Evolutionary conservation across 2,113 vertebrate genomes (phyloP), one percentile per base, ranked within the genome.

Genomic region (Gadus macrocephalus): DNA sequence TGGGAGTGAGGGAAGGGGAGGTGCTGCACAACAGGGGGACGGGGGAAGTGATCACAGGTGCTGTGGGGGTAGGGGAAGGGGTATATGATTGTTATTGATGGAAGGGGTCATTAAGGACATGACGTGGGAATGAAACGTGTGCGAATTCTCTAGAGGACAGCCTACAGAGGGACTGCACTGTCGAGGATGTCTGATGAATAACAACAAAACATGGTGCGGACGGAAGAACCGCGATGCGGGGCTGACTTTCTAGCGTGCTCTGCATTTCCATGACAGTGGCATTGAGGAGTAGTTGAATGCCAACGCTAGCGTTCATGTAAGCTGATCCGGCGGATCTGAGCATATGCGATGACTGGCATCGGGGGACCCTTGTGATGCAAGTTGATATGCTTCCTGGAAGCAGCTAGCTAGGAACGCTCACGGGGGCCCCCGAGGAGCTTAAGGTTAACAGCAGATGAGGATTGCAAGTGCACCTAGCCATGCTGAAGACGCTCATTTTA

Each of bases 401-500:
- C 31, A 3, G 31, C 31, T 7, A 35, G 31, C 31, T 35, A 35
- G 31, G 31, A 35, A 7, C 9, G 5, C 55, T 58, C 55, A n/a
- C 3, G 16, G 15, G n/a, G 55, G 55, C n/a, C 55, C 55, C 15
- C 5, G 55, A 58, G 15, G 20, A 27, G 22, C 8, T 12, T 2
- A 16, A 15, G 61, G 61, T 62, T 62, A 62, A 22, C 61, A 62
- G 61, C 22, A 12, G 25, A 27, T 27, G 25, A 12, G 20, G 19
- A 62, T 27, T 15, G 22, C 19, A 3, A 22, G 61, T 11, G 11
- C 20, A 14, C 19, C 25, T 60, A 66, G 64, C 62, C 80, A 93
- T 92, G 91, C 90, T 82, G 85, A 83, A 92, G 93, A 95, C 91
- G 90, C 94, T 96, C 94, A 94, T 95, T 49, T 94, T 95, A 96